Evolutionary conservation across 1,140 invertebrate species (phyloP).

Genomic region (Diuraphis noxia): DNA sequence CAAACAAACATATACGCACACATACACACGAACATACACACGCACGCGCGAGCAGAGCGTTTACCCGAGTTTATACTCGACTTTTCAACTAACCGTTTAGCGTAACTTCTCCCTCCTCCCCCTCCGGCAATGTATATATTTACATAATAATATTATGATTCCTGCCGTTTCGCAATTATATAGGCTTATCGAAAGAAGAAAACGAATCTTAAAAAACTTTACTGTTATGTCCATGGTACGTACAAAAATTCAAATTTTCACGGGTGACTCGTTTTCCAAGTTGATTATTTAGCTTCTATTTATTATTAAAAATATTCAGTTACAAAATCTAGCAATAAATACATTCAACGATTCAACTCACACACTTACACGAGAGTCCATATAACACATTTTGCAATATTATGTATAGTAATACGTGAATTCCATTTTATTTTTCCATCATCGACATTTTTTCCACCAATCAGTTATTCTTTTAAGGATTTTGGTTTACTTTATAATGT

Average conservation of each 20-base stretch:
- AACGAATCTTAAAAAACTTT: not conserved
- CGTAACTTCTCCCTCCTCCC: not conserved
- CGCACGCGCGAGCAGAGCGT: not conserved
- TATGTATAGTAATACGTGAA: not conserved
- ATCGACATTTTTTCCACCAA: too few species aligned
- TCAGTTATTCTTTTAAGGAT: too few species aligned
- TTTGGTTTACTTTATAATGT: too few species aligned
- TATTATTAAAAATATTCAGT: not conserved
- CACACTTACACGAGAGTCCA: not conserved
- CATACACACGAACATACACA: not conserved
- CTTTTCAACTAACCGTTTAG: slow-evolving; percentile 9
- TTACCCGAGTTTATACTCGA: not conserved
- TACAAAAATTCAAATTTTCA: not conserved
- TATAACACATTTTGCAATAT: not conserved
- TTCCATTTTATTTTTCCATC: too few species aligned
- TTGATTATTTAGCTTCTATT: not conserved
- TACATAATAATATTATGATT: slow-evolving; percentile 30
- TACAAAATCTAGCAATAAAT: slow-evolving; percentile 1
- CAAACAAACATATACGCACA: not conserved
- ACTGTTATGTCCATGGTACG: too few species aligned
- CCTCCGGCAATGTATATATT: not conserved
- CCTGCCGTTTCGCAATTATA: slow-evolving; percentile 12
- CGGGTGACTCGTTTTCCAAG: not conserved
- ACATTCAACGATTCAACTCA: not conserved
- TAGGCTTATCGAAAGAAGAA: not conserved